Conservation (phyloP, 1,140 invertebrate species). For the Formica exsecta region DNA sequence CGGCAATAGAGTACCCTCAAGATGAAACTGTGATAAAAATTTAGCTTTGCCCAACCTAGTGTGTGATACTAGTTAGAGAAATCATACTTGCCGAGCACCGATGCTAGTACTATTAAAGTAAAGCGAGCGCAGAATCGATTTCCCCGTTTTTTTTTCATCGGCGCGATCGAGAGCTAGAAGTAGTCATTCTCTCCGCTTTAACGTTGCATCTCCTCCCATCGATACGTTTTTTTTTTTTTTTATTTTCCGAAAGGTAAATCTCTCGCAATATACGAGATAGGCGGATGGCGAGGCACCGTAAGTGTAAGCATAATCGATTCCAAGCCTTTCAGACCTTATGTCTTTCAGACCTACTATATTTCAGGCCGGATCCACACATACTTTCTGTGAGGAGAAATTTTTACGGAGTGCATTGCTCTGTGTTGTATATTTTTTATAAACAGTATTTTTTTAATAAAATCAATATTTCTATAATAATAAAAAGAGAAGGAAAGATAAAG, state of each 20-base stretch:
- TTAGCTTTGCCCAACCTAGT: constrained; percentile 72
- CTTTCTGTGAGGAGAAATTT: constrained; percentile 38
- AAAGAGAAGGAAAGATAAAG: too few relatives aligned
- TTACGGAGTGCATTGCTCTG: constrained; percentile 9
- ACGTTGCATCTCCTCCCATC: constrained; percentile 38
- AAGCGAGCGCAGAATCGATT: constrained; percentile 76
- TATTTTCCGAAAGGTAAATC: constrained; percentile 40
- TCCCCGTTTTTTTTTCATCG: constrained; percentile 66
- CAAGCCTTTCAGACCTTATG: constrained; percentile 10
- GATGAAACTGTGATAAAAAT: constrained; percentile 56
- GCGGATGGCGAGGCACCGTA: constrained; percentile 13
- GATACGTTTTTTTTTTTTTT: constrained; percentile 25
- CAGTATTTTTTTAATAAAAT: neutral
- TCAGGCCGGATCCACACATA: neutral
- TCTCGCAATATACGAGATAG: neutral
- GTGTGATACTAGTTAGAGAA: constrained; percentile 81
- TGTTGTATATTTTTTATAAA: neutral
- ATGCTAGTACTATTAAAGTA: constrained; percentile 77
- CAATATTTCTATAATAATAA: neutral
- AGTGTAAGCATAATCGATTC: constrained; percentile 58
- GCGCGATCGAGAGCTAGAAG: constrained; percentile 49
- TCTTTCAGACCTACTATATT: constrained; percentile 43
- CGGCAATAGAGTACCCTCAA: constrained; percentile 28
- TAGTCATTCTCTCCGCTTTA: constrained; percentile 34
- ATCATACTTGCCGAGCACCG: constrained; percentile 75